phyloP scores from a whole-genome alignment of 2,113 vertebrate genomes.

The Nibea coibor region DNA sequence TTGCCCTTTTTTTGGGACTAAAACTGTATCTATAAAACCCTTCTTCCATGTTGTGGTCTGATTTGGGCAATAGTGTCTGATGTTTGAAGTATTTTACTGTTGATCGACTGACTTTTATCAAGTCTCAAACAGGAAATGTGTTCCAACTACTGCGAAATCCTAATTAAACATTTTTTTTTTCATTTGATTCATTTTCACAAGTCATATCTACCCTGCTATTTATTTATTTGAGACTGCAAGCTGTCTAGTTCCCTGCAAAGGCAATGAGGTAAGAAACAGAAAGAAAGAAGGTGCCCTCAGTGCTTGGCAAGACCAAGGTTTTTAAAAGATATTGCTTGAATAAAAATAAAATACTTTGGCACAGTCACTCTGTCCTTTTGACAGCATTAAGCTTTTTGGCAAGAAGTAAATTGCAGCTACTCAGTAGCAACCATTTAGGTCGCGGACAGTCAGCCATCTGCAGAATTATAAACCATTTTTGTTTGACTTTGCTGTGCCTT shows the following conservation, averaged over 20 bases:
- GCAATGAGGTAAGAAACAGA: conserved; percentile 6
- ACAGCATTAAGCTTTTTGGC: conserved; percentile 27
- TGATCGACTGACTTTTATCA: not conserved
- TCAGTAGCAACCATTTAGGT: not conserved
- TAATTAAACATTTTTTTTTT: not conserved
- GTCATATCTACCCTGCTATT: not conserved
- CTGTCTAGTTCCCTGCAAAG: conserved; percentile 8
- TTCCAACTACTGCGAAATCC: conserved; percentile 1
- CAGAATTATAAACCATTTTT: conserved; percentile 9
- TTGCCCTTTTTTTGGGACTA: conserved; percentile 1
- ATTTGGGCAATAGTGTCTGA: conserved; percentile 11
- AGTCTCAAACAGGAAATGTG: not conserved
- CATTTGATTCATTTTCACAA: not conserved
- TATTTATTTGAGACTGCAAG: not conserved
- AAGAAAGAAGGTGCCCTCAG: conserved; percentile 12
- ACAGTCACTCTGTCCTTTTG: conserved; percentile 27
- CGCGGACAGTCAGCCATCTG: conserved; percentile 7
- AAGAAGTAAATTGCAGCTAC: not conserved
- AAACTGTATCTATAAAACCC: conserved; percentile 6
- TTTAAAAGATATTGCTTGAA: conserved; percentile 22
- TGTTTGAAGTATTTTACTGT: not conserved
- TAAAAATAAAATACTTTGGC: conserved; percentile 9
- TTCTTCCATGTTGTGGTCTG: not conserved
- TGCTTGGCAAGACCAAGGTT: conserved; percentile 14
- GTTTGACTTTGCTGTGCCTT: conserved; percentile 16